A percentile compares a stretch with the other conserved stretches of the same genome.
phyloP scores from a whole-genome alignment of 2,797 vertebrate genomes.

The Buceros bicornis region DNA sequence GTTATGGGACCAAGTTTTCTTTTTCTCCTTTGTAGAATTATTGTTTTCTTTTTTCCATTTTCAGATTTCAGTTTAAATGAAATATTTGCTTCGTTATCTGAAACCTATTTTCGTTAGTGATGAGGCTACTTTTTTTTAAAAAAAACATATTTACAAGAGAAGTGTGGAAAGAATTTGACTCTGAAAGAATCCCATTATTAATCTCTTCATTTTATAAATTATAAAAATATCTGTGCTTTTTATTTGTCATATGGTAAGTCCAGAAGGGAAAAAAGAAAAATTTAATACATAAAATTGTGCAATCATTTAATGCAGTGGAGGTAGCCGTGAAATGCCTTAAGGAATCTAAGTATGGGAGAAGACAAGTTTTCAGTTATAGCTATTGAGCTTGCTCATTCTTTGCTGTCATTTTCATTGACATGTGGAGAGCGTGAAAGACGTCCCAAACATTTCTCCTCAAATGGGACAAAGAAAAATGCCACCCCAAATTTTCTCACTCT shows the following conservation, averaged over 20 bases:
- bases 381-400: constrained; percentile 3
- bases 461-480: not conserved
- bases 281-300: not conserved
- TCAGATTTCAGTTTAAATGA: not conserved
- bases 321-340: not conserved
- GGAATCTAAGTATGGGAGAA: constrained; percentile 8
- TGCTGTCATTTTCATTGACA: not conserved
- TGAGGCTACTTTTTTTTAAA: not conserved
- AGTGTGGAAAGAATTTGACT: not conserved
- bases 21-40: not conserved
- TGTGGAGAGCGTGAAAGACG: not conserved
- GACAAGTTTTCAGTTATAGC: not conserved
- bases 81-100: not conserved
- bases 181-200: not conserved
- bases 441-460: constrained; percentile 28
- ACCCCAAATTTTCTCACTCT: not conserved
- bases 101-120: not conserved
- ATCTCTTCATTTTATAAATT: not conserved
- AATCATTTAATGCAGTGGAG: not conserved
- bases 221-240: not conserved
- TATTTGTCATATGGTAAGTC: not conserved
- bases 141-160: not conserved
- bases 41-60: not conserved
- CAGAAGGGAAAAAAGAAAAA: not conserved
- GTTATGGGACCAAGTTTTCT: not conserved